Conservation (phyloP, 2,888 invertebrate genomes). For the Mesochorus sp. region DNA sequence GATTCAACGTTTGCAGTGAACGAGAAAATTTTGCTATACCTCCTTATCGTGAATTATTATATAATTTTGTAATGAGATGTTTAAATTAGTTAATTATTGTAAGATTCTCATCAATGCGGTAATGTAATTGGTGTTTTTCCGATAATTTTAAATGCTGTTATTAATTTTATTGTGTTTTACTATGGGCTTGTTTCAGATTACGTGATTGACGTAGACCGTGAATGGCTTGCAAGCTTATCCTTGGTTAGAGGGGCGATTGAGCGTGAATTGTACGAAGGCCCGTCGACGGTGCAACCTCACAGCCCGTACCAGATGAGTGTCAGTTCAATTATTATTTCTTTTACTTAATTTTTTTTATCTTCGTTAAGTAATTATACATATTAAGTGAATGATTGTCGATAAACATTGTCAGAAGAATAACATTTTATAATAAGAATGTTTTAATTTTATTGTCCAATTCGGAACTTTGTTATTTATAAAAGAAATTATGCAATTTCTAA, state of each 20-base stretch:
- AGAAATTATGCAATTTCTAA: too few relatives aligned
- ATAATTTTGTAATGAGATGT: too few relatives aligned
- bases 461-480: too few relatives aligned
- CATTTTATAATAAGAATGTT: too few relatives aligned
- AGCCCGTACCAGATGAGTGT: conserved; percentile 78
- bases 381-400: too few relatives aligned
- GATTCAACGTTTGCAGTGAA: neutral
- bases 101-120: too few relatives aligned
- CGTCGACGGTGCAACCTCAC: conserved; percentile 65
- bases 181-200: conserved; percentile 60
- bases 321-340: conserved; percentile 63
- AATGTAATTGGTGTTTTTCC: neutral
- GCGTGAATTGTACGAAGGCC: conserved; percentile 52
- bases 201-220: conserved; percentile 54
- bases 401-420: too few relatives aligned
- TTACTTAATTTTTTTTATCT: neutral
- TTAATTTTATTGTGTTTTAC: neutral
- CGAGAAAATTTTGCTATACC: neutral
- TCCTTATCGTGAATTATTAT: too few relatives aligned
- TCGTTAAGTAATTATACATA: conserved; percentile 5
- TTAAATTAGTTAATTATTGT: too few relatives aligned
- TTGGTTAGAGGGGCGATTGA: conserved; percentile 63
- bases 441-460: too few relatives aligned
- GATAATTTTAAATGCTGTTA: neutral
- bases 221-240: conserved; percentile 64